Evolutionary conservation across 1,140 invertebrate genomes (phyloP), one percentile per base, ranked within the genome.

Genomic region (Drosophila bipectinata): DNA sequence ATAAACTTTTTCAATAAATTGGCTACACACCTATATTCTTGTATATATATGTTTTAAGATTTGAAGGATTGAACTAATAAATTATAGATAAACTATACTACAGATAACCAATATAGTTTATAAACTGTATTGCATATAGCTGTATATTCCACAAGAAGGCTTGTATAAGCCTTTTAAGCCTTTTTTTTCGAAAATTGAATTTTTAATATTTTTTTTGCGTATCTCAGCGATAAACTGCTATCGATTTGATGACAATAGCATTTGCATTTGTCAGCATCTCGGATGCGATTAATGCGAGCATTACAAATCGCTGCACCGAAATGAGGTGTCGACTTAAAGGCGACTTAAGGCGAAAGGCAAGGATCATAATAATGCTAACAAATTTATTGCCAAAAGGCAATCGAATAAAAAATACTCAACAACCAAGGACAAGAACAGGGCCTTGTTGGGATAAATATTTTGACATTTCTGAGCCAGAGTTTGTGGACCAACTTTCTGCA

Each of bases 291-390:
- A 87, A 87, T 82, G 21, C 21, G 21, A 74, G 82, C 74, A 53
- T 72, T 79, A 87, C 54, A 75, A 54, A 67, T 75, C 71, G 69
- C 47, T 62, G 51, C 24, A 24, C 44, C 66, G 54, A 79, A 84
- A 88, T 83, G 83, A 87, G 67, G 83, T 87, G 83, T 87, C 83
- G 87, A 87, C 83, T 87, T 87, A 87, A 77, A 59, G 75, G 82
- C 34, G 84, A 76, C 74, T 71, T 75, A 82, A 76, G 79, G 79
- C 59, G 30, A 37, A 37, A 12, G 28, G 9, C 15, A 18, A 54
- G 45, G 24, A 14, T 45, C 49, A 72, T 45, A 41, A 75, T 88
- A 87, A 87, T 87, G 78, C 78, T 87, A 88, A 88, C 66, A 87
- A 87, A 87, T 85, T 54, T 44, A 7, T 18, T 14, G 4, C n/a